Percentiles rank a stretch among this genome's conserved stretches.
phyloP scores from a whole-genome alignment of 2,888 invertebrate species.

The Xestoiulus laeticollis region DNA sequence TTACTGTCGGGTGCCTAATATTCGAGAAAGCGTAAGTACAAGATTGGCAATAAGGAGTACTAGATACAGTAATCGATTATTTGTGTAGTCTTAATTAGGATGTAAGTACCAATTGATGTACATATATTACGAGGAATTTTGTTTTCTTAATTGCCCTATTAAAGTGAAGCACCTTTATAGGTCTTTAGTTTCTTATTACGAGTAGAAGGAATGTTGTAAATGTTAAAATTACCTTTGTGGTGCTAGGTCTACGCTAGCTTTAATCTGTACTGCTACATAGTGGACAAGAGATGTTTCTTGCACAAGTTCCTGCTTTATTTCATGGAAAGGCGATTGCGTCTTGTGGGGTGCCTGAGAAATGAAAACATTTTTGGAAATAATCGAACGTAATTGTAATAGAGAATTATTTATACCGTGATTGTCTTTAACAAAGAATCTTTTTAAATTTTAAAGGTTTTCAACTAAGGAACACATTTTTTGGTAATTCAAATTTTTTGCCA shows the following conservation, averaged over 20 bases:
- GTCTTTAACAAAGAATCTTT: background rate
- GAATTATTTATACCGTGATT: background rate
- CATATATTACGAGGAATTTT: background rate
- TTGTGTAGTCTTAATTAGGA: background rate
- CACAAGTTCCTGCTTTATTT: background rate
- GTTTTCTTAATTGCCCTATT: background rate
- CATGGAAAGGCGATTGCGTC: background rate
- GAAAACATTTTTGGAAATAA: background rate
- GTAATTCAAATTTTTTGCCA: background rate
- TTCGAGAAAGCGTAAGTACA: background rate
- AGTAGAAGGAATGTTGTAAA: background rate
- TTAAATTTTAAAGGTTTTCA: background rate
- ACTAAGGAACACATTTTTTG: background rate
- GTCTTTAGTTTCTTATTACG: background rate
- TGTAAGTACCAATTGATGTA: conserved; percentile 12
- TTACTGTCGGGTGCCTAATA: background rate
- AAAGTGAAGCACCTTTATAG: background rate
- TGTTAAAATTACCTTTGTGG: background rate
- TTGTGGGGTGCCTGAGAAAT: background rate
- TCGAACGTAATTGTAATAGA: background rate
- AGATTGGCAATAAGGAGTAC: background rate
- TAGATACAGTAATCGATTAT: background rate
- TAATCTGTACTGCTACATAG: background rate
- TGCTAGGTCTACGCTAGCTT: background rate
- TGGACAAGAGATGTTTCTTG: background rate